These are phyloP conservation scores for Timandra comae DNA, from an alignment of 2,888 invertebrate genomes.

Conservation along the genomic window DNA sequence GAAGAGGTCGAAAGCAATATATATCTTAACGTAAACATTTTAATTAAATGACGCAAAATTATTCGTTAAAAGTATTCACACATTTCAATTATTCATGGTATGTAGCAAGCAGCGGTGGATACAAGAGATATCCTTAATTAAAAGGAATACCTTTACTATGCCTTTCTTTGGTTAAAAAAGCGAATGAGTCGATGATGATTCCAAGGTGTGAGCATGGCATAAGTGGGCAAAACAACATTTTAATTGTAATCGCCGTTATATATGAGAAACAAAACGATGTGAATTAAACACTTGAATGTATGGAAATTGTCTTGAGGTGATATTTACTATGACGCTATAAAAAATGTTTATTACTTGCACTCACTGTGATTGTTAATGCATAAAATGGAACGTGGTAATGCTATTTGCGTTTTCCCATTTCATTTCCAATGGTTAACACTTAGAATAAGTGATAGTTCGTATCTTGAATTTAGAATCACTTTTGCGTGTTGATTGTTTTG, in stretches of 20 bases:
- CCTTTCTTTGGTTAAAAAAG: constrained; percentile 49
- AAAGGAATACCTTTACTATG: constrained; percentile 54
- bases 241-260: constrained; percentile 50
- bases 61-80: constrained; percentile 21
- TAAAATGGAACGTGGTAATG: constrained; percentile 12
- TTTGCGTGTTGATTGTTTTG: no score
- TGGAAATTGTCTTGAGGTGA: constrained; percentile 37
- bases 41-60: constrained; percentile 19
- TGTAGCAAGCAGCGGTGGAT: constrained; percentile 24
- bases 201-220: constrained; percentile 63
- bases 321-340: constrained; percentile 20
- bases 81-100: constrained; percentile 33
- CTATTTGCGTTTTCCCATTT: constrained; percentile 2
- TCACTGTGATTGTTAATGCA: constrained; percentile 10
- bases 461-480: no score
- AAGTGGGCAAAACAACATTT: constrained; percentile 53
- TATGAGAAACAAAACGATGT: constrained; percentile 41
- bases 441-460: no score
- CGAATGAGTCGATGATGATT: constrained; percentile 42
- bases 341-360: constrained; percentile 21
- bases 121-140: constrained; percentile 55
- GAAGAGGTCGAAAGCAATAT: no score
- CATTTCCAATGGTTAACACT: no score
- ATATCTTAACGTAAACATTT: constrained; percentile 5
- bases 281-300: constrained; percentile 41